Base-by-base conservation (phyloP, 2,797 vertebrate species). In the Pseudochirops cupreus region DNA sequence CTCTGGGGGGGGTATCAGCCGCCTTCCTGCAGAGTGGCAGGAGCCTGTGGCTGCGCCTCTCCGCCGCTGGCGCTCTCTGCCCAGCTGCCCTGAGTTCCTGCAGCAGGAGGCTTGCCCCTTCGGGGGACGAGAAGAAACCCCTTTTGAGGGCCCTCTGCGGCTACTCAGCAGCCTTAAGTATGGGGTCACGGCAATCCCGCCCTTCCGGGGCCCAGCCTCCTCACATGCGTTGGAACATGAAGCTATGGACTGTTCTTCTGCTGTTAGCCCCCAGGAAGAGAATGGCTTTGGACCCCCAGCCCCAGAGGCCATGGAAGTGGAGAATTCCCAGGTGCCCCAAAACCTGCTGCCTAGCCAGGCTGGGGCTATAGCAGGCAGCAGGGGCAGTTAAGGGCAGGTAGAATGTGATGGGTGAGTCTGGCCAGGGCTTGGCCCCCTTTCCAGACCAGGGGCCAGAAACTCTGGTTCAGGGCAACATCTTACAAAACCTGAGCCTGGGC, bases 211-310 rank as follows among this genome's bases (percentile, higher is more conserved):
- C 50, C 99, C 98, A 95, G 97, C 58, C 94, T 92, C 55, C 67
- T 46, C 93, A 92, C 94, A 94, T 94, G 93, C 91, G 96, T 26
- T 94, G 94, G 98, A 98, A 97, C 98, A 98, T 92, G 99, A 99
- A 21, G 98, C 99, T 94, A 99, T 99, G 99, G 99, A 99, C 98
- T 99, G 99, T 99, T 99, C 57, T 26, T 99, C 98, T 98, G 99
- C 98, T 97, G 98, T 98, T 82, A 98, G 97, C 97, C 96, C 94
- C 96, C 99, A 98, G 94, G 98, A 99, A 90, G 98, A 99, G 97
- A 99, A 99, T 29, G 98, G 99, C 54, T 97, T 98, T 96, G 98
- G 97, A 94, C 96, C 97, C 39, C 56, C 97, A 93, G 92, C 82
- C 92, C 90, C 90, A 55, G 90, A 55, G 13, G 90, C 90, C n/a